Evolutionary conservation across 2,797 vertebrate species (phyloP).

Genomic region (Gymnothorax reevesii): DNA sequence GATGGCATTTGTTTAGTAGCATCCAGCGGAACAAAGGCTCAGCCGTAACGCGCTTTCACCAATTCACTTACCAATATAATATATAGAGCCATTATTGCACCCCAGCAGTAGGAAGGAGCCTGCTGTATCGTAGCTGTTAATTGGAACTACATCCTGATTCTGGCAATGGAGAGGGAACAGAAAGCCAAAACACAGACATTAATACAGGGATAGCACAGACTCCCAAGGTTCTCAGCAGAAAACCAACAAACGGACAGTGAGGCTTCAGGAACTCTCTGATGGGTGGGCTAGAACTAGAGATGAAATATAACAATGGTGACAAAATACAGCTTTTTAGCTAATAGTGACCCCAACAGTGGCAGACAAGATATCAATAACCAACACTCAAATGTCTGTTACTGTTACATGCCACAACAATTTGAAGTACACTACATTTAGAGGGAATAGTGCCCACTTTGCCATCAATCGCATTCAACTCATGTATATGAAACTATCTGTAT

Average conservation of each 20-base stretch:
- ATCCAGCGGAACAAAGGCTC: not conserved
- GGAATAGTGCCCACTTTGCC: too few species aligned
- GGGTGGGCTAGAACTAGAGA: not conserved
- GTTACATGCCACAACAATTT: too few species aligned
- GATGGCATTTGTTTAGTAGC: not conserved
- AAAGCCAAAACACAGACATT: not conserved
- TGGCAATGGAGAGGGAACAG: conserved; percentile 45
- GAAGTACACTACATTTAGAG: too few species aligned
- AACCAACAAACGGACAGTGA: not conserved
- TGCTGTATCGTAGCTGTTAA: conserved; percentile 88
- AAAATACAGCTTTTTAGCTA: not conserved
- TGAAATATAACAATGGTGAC: not conserved
- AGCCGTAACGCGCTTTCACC: not conserved
- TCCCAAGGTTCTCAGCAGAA: not conserved
- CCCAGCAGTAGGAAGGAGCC: conserved; percentile 90
- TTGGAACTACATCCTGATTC: conserved; percentile 91
- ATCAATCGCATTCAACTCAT: too few species aligned
- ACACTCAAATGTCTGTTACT: not conserved
- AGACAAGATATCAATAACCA: not conserved
- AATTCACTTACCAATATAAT: conserved; percentile 70
- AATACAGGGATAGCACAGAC: not conserved
- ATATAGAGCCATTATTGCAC: conserved; percentile 90
- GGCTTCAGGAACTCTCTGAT: not conserved
- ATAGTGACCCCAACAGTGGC: not conserved
- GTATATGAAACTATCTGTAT: too few species aligned